A percentile compares a stretch with the other conserved stretches of the same genome.
Evolutionary conservation across 2,113 vertebrate species (phyloP).

Genomic region (Gila orcuttii): DNA sequence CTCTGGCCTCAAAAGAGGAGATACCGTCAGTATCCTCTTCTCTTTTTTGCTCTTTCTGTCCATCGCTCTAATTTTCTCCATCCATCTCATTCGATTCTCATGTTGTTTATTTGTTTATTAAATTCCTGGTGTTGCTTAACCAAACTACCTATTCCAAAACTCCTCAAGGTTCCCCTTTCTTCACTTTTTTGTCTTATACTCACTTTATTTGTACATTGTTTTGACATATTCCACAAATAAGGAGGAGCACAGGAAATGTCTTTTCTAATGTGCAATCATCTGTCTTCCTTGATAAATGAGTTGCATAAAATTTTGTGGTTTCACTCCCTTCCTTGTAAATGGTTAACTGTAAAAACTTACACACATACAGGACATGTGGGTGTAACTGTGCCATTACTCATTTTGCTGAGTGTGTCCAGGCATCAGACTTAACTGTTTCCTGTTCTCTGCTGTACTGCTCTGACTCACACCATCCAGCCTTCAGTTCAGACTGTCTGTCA

Average conservation of each 20-base stretch:
- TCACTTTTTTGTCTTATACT: neutral
- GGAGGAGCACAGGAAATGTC: slow-evolving; percentile 40
- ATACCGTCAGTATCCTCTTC: slow-evolving; percentile 77
- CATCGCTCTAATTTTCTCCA: neutral
- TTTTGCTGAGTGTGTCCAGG: slow-evolving; percentile 39
- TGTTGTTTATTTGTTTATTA: neutral
- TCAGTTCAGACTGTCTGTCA: slow-evolving; percentile 23
- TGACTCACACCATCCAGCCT: slow-evolving; percentile 49
- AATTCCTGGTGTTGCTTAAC: neutral
- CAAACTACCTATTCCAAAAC: neutral
- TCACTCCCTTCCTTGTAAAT: slow-evolving; percentile 12
- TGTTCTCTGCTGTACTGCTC: neutral
- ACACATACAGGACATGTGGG: slow-evolving; percentile 15
- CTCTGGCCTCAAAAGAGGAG: slow-evolving; percentile 85
- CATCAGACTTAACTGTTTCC: slow-evolving; percentile 36
- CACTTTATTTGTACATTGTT: neutral
- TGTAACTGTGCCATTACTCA: slow-evolving; percentile 43
- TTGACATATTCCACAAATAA: slow-evolving; percentile 30
- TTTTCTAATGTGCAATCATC: slow-evolving; percentile 23
- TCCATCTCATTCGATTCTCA: neutral
- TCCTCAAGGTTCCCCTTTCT: neutral
- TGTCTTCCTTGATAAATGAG: slow-evolving; percentile 48
- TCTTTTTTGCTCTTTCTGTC: neutral
- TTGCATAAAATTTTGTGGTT: slow-evolving; percentile 34
- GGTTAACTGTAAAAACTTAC: slow-evolving; percentile 8